Evolutionary conservation across 1,140 invertebrate species (phyloP).

Genomic region (Atopsyche davidsoni): DNA sequence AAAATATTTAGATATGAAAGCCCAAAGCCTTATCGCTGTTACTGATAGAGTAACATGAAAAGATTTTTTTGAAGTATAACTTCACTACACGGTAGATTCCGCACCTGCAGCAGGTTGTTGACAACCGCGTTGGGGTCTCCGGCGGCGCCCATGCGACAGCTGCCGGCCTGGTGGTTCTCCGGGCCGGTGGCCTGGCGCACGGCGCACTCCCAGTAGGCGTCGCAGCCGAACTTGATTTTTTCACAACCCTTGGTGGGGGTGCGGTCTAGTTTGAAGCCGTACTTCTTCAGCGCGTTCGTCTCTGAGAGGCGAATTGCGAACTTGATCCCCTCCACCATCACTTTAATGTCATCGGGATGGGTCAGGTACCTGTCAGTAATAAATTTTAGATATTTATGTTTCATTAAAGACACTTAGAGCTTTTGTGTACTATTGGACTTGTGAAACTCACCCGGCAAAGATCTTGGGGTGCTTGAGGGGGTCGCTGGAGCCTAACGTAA

Average conservation of each 20-base stretch:
- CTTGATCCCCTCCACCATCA: conserved; percentile 69
- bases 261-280: conserved; percentile 65
- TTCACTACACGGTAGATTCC: neutral
- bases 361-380: conserved; percentile 39
- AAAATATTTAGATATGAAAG: too few relatives aligned
- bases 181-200: conserved; percentile 67
- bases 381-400: conserved; percentile 1
- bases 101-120: conserved; percentile 56
- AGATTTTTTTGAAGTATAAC: neutral
- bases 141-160: conserved; percentile 71
- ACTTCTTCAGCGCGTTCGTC: conserved; percentile 59
- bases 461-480: conserved; percentile 53
- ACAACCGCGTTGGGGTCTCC: conserved; percentile 65
- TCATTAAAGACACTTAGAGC: neutral
- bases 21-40: too few relatives aligned
- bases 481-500: conserved; percentile 67
- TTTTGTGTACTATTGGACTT: neutral
- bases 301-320: conserved; percentile 63
- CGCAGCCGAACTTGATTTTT: conserved; percentile 62
- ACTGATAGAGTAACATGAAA: too few relatives aligned
- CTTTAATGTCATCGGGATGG: conserved; percentile 60
- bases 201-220: conserved; percentile 77
- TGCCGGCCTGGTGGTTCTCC: conserved; percentile 81
- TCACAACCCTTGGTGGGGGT: conserved; percentile 68
- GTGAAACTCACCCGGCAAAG: conserved; percentile 39